Evolutionary conservation across 1,140 invertebrate species (phyloP), one percentile per base, ranked within the genome.

Genomic region (Venturia canescens): DNA sequence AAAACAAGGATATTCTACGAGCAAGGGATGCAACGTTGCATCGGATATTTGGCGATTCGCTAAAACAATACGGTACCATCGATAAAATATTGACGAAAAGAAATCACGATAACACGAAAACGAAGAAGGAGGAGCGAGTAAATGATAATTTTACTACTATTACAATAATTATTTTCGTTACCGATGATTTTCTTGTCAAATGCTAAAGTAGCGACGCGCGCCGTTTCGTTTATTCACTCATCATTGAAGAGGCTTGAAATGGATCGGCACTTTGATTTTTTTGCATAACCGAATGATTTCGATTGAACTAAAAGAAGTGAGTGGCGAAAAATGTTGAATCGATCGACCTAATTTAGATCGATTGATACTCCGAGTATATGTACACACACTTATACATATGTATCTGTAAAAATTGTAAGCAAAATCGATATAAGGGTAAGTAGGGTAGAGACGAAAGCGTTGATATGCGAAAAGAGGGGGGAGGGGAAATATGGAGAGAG

Each of bases 161-260:
- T 80, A 86, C 80, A 86, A 84, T 78, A 63, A 57, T 82, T 78
- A 80, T 85, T 83, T n/a, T 87, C 78, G 23, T 80, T 85, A 84
- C 74, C 80, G 87, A 87, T 83, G 82, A 79, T 80, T 87, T 86
- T 89, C 87, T 91, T 91, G 90, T 88, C 86, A 90, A 88, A 90
- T 84, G 86, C 86, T 91, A 89, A 84, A 66, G 26, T 86, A 80
- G 83, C 86, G n/a, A n/a, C n/a, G 86, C 86, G 86, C 83, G 60
- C 84, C 83, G 84, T 77, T 84, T 77, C 79, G 77, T 70, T 29
- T 66, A 18, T 57, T 57, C 18, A 11, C 27, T 26, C 23, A 77
- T 74, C 80, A 88, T 87, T 88, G 74, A 79, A 84, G 85, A 82
- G 87, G 87, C 87, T 88, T 88, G 67, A 82, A 57, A 86, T 69